Evolutionary conservation across 2,113 vertebrate species (phyloP).

Genomic region (Nipponia nippon): DNA sequence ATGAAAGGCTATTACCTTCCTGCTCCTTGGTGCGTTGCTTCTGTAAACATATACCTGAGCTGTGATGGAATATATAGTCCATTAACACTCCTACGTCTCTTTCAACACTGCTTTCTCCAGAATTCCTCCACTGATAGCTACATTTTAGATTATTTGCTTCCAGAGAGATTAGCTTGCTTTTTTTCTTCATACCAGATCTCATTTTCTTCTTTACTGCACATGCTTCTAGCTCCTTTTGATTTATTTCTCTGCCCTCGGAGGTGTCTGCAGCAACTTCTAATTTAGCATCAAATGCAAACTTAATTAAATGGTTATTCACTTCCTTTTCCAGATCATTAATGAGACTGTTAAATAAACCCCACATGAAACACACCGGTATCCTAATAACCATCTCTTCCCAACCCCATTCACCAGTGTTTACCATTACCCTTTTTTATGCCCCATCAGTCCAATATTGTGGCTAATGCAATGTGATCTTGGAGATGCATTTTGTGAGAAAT

Average conservation of each 20-base stretch:
- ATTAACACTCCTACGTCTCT: constrained; percentile 44
- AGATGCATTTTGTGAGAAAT: constrained; percentile 12
- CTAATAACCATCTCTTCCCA: constrained; percentile 44
- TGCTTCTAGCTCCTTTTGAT: constrained; percentile 46
- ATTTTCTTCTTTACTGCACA: constrained; percentile 35
- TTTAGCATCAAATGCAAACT: constrained; percentile 54
- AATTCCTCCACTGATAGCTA: constrained; percentile 1
- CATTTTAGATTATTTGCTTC: constrained; percentile 26
- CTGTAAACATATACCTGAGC: constrained; percentile 23
- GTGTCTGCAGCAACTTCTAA: constrained; percentile 53
- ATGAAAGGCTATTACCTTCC: constrained; percentile 40
- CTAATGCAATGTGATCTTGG: constrained; percentile 26
- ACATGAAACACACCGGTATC: constrained; percentile 8
- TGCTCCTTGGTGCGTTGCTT: constrained; percentile 21
- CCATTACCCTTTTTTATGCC: constrained; percentile 42
- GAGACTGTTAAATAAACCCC: constrained; percentile 49
- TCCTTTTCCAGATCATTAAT: constrained; percentile 60
- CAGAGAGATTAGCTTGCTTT: constrained; percentile 2
- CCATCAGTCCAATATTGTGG: constrained; percentile 32
- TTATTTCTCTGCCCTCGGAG: constrained; percentile 32
- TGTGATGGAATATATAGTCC: constrained; percentile 40
- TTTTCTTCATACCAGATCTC: constrained; percentile 8
- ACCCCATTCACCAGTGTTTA: neutral
- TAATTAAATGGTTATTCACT: constrained; percentile 61
- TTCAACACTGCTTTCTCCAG: constrained; percentile 24